Percentiles rank a stretch among this genome's conserved stretches.
phyloP scores from a whole-genome alignment of 2,888 invertebrate species.

The Drosophila stalkeri region DNA sequence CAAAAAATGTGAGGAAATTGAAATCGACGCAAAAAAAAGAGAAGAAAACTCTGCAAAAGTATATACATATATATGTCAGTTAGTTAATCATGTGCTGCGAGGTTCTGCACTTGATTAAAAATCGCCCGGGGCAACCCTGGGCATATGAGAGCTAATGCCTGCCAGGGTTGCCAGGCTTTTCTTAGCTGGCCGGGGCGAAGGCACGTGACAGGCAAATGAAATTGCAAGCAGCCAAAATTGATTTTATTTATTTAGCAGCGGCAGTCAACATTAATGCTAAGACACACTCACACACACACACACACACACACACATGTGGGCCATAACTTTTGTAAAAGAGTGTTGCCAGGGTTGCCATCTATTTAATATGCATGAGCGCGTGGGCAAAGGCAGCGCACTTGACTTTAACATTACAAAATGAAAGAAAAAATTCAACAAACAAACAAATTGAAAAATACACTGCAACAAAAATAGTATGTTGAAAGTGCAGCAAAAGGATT shows the following conservation, averaged over 20 bases:
- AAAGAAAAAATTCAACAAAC: not conserved
- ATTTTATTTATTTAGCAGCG: conserved; percentile 73
- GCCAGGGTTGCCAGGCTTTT: not conserved
- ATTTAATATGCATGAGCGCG: conserved; percentile 71
- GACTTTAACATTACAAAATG: not conserved
- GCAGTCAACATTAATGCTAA: conserved; percentile 59
- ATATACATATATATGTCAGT: not conserved
- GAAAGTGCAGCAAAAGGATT: conserved; percentile 1
- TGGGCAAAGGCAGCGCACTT: conserved; percentile 9
- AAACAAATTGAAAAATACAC: not conserved
- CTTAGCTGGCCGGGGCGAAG: not conserved
- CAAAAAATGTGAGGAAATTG: not conserved
- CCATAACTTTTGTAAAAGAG: conserved; percentile 38
- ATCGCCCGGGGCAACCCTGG: conserved; percentile 50
- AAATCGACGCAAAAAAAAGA: not conserved
- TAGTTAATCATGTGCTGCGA: not conserved
- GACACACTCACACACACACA: conserved; percentile 23
- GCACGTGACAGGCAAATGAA: conserved; percentile 40
- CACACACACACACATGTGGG: conserved; percentile 10
- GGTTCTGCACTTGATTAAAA: conserved; percentile 53
- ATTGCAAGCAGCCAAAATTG: conserved; percentile 70
- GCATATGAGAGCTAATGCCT: not conserved
- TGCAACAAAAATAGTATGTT: not conserved
- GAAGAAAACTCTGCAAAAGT: rapidly evolving
- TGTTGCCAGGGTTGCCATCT: conserved; percentile 40